Base-by-base conservation (phyloP, 2,888 invertebrate species). In the Hypena proboscidalis region DNA sequence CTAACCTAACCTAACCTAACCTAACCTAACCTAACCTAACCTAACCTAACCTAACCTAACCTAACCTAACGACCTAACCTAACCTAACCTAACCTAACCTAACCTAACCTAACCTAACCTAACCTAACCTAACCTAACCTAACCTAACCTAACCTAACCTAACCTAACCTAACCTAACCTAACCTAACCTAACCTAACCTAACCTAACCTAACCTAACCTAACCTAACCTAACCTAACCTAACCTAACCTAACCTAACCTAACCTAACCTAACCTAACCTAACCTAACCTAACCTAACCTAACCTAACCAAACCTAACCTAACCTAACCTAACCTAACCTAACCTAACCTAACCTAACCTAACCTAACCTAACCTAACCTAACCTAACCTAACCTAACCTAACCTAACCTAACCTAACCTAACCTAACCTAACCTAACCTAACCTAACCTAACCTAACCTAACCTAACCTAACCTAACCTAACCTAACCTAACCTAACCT, bases 21-120 rank as follows among this genome's bases (percentile, higher is more conserved):
- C 57, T 57, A 57, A 57, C 57, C 57, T 54, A 51, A 54, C 58
- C 57, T 51, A 53, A 58, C 53, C 58, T 49, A 58, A 58, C 58
- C 58, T 51, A 53, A 58, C 56, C 57, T 52, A 57, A 57, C 57
- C 57, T 49, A 57, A 57, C 57, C 58, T 51, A 52, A 57, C 57
- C 57, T 52, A 57, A 53, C 57, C 51, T 46, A 54, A n/a, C n/a
- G n/a, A 53, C 48, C 54, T 49, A 48, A 57, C 50, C 57, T 42
- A 54, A 58, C 49, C 58, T 48, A 51, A 54, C 53, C 58, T 49
- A 51, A 58, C 53, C 58, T 53, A 58, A 58, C 47, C 30, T 39
- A 45, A 50, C 52, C 50, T 55, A 53, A 53, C 34, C 47, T 48
- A 54, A 52, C 58, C 54, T 52, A 54, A 58, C 54, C 54, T 49